These are phyloP conservation scores for Pantelozetes paolii DNA, from an alignment of 2,888 invertebrate genomes.

Conservation along the genomic window DNA sequence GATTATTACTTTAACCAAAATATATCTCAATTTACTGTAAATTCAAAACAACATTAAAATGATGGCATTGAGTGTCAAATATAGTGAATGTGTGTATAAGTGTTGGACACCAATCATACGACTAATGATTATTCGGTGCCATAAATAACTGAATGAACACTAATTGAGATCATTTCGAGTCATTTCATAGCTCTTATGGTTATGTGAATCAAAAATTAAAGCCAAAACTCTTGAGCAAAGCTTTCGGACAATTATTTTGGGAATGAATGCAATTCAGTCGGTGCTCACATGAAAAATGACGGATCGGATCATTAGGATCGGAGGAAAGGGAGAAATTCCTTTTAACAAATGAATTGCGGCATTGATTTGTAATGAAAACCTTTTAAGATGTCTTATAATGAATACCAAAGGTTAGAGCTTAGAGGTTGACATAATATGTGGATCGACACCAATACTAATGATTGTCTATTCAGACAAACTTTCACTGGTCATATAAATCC, in stretches of 20 bases:
- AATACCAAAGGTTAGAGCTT: constrained; percentile 11
- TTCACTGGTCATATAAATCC: too few relatives aligned
- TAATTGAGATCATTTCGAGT: not conserved
- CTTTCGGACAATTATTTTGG: constrained; percentile 13
- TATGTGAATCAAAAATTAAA: constrained; percentile 9
- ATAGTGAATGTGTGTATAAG: not conserved
- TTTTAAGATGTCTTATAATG: constrained; percentile 22
- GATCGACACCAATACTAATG: too few relatives aligned
- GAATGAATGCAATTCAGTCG: not conserved
- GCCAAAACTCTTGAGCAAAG: not conserved
- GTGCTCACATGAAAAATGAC: constrained; percentile 7
- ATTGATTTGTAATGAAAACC: constrained; percentile 27
- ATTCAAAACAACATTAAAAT: too few relatives aligned
- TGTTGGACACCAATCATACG: not conserved
- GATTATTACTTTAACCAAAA: too few relatives aligned
- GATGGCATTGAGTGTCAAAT: too few relatives aligned
- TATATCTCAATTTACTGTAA: too few relatives aligned
- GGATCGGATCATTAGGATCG: constrained; percentile 1
- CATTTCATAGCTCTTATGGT: not conserved
- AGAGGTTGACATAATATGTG: too few relatives aligned
- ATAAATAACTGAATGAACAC: not conserved
- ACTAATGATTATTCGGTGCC: not conserved
- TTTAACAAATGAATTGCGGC: not conserved
- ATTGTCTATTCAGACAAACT: too few relatives aligned
- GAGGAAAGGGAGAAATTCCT: not conserved